Percentiles rank a stretch among this genome's conserved stretches.
phyloP scores from a whole-genome alignment of 2,113 vertebrate species.

The Paraplagusia blochii region DNA sequence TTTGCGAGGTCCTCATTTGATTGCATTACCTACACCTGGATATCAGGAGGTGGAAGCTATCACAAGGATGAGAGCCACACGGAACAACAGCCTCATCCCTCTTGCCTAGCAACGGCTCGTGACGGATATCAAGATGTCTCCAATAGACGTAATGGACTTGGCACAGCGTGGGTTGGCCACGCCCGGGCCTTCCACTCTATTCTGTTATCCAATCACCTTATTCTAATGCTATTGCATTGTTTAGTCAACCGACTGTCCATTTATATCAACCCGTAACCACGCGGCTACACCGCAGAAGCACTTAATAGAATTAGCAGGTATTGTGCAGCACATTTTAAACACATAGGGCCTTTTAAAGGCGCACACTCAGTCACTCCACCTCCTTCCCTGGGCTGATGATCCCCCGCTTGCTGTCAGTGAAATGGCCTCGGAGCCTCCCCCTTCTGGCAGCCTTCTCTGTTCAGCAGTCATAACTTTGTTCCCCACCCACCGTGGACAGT shows the following conservation, averaged over 20 bases:
- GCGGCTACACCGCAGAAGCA: slow-evolving; percentile 54
- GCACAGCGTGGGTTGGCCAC: slow-evolving; percentile 57
- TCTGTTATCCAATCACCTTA: slow-evolving; percentile 78
- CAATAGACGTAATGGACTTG: slow-evolving; percentile 80
- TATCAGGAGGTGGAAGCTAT: slow-evolving; percentile 62
- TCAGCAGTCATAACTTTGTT: slow-evolving; percentile 42
- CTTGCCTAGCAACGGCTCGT: slow-evolving; percentile 41
- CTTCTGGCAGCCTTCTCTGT: slow-evolving; percentile 29
- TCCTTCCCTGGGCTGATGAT: slow-evolving; percentile 35
- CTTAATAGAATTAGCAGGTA: slow-evolving; percentile 81
- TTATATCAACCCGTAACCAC: slow-evolving; percentile 74
- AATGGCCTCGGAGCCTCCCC: slow-evolving; percentile 46
- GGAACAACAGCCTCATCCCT: slow-evolving; percentile 48
- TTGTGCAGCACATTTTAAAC: slow-evolving; percentile 76
- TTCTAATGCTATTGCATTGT: slow-evolving; percentile 76
- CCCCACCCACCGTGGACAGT: slow-evolving; percentile 24
- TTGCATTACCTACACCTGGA: slow-evolving; percentile 63
- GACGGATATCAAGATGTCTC: slow-evolving; percentile 66
- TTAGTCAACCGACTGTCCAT: slow-evolving; percentile 75
- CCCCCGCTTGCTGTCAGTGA: slow-evolving; percentile 44
- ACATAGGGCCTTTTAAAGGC: slow-evolving; percentile 59
- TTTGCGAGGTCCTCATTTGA: slow-evolving; percentile 54
- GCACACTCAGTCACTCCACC: slow-evolving; percentile 38
- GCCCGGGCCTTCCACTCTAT: slow-evolving; percentile 59
- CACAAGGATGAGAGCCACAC: slow-evolving; percentile 59